Evolutionary conservation across 2,113 vertebrate genomes (phyloP).

Genomic region (Zingel zingel): DNA sequence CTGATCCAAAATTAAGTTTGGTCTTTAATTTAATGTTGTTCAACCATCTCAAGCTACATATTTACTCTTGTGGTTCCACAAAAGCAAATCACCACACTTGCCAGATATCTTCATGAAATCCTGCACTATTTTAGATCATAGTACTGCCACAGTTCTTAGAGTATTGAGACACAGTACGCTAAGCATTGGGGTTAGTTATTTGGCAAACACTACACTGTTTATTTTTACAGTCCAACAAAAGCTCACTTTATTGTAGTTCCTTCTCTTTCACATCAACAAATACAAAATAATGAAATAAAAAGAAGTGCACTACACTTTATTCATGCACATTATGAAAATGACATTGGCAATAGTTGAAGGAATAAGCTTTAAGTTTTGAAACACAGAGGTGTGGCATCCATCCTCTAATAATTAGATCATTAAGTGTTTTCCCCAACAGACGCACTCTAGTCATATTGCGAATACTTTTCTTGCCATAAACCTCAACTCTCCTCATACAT

Average conservation of each 20-base stretch:
- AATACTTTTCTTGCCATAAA: slow-evolving; percentile 52
- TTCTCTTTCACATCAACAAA: slow-evolving; percentile 45
- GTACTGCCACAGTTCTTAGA: slow-evolving; percentile 20
- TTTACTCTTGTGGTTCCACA: slow-evolving; percentile 34
- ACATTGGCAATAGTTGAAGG: slow-evolving; percentile 30
- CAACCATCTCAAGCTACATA: slow-evolving; percentile 32
- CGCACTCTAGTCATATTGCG: slow-evolving; percentile 49
- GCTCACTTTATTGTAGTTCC: slow-evolving; percentile 12
- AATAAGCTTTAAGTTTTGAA: slow-evolving; percentile 46
- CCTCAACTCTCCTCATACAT: slow-evolving; percentile 59
- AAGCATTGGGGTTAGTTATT: slow-evolving; percentile 39
- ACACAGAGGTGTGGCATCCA: slow-evolving; percentile 42
- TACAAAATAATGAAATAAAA: slow-evolving; percentile 28
- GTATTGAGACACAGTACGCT: slow-evolving; percentile 17
- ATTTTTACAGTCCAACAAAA: slow-evolving; percentile 39
- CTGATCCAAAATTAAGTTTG: slow-evolving; percentile 25
- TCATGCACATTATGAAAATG: slow-evolving; percentile 49
- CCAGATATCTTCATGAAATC: slow-evolving; percentile 47
- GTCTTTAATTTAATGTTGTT: slow-evolving; percentile 51
- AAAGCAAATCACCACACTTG: slow-evolving; percentile 12
- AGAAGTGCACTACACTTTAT: slow-evolving; percentile 29
- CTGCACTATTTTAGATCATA: slow-evolving; percentile 40
- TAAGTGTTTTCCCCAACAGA: slow-evolving; percentile 72
- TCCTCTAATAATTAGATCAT: slow-evolving; percentile 64
- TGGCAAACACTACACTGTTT: slow-evolving; percentile 44